Evolutionary conservation across 2,797 vertebrate species (phyloP), one percentile per base, ranked within the genome.

Genomic region (Helostoma temminkii): DNA sequence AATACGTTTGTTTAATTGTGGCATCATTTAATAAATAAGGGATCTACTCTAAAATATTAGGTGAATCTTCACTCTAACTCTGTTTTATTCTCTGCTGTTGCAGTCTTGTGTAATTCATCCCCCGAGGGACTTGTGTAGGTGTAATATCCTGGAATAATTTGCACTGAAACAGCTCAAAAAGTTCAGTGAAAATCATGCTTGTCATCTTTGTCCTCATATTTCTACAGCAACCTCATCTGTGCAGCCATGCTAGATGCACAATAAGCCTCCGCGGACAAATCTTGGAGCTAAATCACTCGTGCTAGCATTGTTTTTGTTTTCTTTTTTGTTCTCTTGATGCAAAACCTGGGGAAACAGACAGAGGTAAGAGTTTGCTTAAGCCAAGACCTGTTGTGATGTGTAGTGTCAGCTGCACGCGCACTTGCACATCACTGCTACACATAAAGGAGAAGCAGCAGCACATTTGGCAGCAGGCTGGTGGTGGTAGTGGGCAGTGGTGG

Each of bases 271-370:
- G 10, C 21, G 1, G 18, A 30, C 55, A 18, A 28, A 18, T 24
- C 30, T 24, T 0, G n/a, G 6, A 39, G 36, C 36, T 39, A n/a
- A 36, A 45, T 45, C 50, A 34, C 50, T 46, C 2, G n/a, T 6
- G 74, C 71, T 69, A 61, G 81, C 85, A 76, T 89, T 89, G 82
- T 71, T 62, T 63, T 86, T 81, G 85, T 82, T 83, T 78, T 30
- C 5, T n/a, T n/a, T n/a, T n/a, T 65, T 69, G 53, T 77, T 78
- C 74, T 74, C 47, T 62, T 56, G 59, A 24, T 57, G 71, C 60
- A 48, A 50, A 70, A 60, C 56, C 56, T 47, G 56, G 42, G 60
- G 76, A 68, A 73, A 74, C 84, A 66, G 72, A 81, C 59, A 56
- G 16, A 11, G 66, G 59, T 30, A 15, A 34, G 68, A 78, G 36